These are phyloP conservation scores for Cryptus armator DNA, from an alignment of 2,888 invertebrate genomes.

Conservation along the genomic window DNA sequence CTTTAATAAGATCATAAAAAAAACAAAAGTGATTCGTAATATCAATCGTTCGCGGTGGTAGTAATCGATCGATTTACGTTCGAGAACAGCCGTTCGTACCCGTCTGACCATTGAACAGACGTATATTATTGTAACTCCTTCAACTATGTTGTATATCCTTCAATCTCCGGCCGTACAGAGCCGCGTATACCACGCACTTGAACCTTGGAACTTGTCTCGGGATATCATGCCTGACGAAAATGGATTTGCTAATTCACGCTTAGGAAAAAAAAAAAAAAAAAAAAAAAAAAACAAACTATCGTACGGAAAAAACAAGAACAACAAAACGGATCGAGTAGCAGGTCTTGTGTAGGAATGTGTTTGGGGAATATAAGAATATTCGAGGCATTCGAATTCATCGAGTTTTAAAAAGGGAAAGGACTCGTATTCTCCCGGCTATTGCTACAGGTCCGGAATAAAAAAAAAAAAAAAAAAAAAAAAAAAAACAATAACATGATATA, in stretches of 20 bases:
- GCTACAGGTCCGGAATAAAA: constrained; percentile 35
- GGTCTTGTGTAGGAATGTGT: background rate
- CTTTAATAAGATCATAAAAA: background rate
- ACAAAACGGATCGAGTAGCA: background rate
- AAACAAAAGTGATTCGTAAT: constrained; percentile 11
- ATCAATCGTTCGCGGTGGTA: constrained; percentile 18
- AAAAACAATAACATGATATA: background rate
- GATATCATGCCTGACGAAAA: constrained; percentile 40
- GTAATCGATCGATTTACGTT: constrained; percentile 50
- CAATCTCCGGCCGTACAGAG: background rate
- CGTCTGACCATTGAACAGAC: constrained; percentile 28
- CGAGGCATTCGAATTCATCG: constrained; percentile 21
- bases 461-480: constrained; percentile 17
- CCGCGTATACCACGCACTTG: constrained; percentile 3
- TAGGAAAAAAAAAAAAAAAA: constrained; percentile 31
- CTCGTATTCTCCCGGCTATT: constrained; percentile 34
- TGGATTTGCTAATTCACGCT: constrained; percentile 37
- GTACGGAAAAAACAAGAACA: background rate
- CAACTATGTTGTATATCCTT: constrained; percentile 21
- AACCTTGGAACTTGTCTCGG: constrained; percentile 40
- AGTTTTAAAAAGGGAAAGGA: constrained; percentile 58
- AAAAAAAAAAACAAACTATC: constrained; percentile 14
- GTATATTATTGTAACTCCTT: constrained; percentile 4
- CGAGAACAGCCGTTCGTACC: constrained; percentile 23
- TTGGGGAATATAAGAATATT: background rate